Conservation (phyloP, 2,888 invertebrate genomes). For the Athripsodes cinereus region DNA sequence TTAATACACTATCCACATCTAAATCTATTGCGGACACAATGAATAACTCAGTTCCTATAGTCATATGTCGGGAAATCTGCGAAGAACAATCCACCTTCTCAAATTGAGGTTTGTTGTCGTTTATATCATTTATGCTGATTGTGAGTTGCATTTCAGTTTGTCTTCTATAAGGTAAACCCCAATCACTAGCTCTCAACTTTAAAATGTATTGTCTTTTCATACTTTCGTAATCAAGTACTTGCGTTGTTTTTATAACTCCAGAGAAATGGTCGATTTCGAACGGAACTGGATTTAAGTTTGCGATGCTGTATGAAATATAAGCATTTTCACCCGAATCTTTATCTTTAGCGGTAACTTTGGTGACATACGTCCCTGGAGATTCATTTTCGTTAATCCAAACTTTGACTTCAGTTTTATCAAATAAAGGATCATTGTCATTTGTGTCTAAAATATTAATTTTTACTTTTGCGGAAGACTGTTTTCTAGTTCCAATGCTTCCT, state of each 20-base stretch:
- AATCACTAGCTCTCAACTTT: conserved; percentile 86
- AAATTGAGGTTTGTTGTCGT: conserved; percentile 91
- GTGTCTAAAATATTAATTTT: conserved; percentile 84
- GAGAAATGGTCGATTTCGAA: conserved; percentile 94
- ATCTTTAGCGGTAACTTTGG: conserved; percentile 80
- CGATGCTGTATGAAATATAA: conserved; percentile 90
- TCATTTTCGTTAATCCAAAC: conserved; percentile 83
- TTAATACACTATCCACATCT: conserved; percentile 84
- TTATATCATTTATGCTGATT: conserved; percentile 77
- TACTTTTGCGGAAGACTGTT: conserved; percentile 86
- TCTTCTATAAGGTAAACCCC: conserved; percentile 87
- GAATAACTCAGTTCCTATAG: conserved; percentile 75
- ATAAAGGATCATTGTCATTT: conserved; percentile 91
- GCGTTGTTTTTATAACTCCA: conserved; percentile 77
- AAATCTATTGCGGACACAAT: conserved; percentile 91
- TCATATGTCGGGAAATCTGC: conserved; percentile 67
- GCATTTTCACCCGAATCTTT: conserved; percentile 91
- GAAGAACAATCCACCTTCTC: conserved; percentile 82
- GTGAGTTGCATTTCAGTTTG: conserved; percentile 84
- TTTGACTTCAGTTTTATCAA: conserved; percentile 65
- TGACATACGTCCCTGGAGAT: conserved; percentile 76
- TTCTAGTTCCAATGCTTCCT: conserved; percentile 73
- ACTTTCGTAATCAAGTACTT: conserved; percentile 83
- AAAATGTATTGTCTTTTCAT: conserved; percentile 79
- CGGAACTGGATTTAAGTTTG: conserved; percentile 83